Evolutionary conservation across 2,113 vertebrate genomes (phyloP), one percentile per base, ranked within the genome.

Genomic region (Tor tambroides): DNA sequence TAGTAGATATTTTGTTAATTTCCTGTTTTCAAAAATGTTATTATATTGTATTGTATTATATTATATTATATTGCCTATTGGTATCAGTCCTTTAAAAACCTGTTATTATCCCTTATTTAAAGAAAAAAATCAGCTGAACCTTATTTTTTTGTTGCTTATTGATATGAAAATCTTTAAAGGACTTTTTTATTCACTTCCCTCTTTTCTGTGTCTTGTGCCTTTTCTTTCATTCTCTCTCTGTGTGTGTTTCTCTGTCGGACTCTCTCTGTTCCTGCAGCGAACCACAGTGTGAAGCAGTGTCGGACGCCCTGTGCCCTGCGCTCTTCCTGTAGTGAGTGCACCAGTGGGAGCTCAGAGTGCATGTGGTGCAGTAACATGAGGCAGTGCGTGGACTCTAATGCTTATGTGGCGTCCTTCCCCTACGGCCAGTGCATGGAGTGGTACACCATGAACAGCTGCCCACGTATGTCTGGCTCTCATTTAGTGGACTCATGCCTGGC

Each of bases 281-380:
- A 99, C 93, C 97, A 99, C 94, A 99, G 97, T 0, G 96, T 97
- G 90, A 99, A 99, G 94, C 97, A 97, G 93, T 99, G 98, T 92
- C 96, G 97, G 54, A 97, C 95, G 0, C 97, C 97, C 0, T 99
- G 98, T 2, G 97, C 98, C 88, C 92, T 97, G 92, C 93, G 98
- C 5, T 88, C 90, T 0, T 90, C 94, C 0, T 99, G 98, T 84
- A 95, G 94, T 0, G 98, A 99, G 67, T 99, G 98, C 89, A 98
- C 98, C 21, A 98, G 96, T 56, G 95, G 96, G 94, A 99, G 96
- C 95, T 97, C 98, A 0, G 98, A 99, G 93, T 99, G 98, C 90
- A 99, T 99, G 98, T 99, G 98, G 98, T 99, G 98, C 95, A 99
- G 97, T 94, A 99, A 99, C 96, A 99, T 98, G 97, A 96, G 96